Percentiles rank a stretch among this genome's conserved stretches.
Evolutionary conservation across 2,888 invertebrate genomes (phyloP).

Genomic region (Lithophane ornitopus): DNA sequence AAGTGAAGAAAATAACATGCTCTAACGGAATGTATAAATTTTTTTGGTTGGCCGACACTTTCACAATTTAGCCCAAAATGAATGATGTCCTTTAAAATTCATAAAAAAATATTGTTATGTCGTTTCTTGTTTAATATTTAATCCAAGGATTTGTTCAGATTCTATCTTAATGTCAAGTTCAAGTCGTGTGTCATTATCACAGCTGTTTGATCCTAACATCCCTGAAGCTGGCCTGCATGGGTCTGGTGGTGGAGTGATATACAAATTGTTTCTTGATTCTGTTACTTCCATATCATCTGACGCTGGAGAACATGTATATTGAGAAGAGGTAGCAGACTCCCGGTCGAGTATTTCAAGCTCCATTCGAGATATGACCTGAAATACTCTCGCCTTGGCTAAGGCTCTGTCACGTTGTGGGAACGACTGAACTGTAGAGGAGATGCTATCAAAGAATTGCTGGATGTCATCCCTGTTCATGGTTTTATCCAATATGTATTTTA

Average conservation of each 20-base stretch:
- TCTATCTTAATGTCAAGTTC: constrained; percentile 13
- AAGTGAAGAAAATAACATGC: too few species aligned
- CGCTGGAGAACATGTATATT: neutral
- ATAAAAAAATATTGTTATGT: neutral
- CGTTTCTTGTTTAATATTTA: constrained; percentile 11
- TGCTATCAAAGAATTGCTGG: constrained; percentile 29
- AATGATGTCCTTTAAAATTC: too few species aligned
- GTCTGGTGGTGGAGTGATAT: constrained; percentile 5
- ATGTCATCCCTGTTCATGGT: constrained; percentile 4
- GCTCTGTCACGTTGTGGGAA: constrained; percentile 14
- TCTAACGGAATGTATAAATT: too few species aligned
- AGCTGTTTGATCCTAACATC: neutral
- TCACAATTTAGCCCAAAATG: too few species aligned
- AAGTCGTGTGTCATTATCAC: neutral
- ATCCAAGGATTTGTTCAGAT: neutral
- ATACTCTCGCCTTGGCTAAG: constrained; percentile 20
- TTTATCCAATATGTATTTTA: constrained; percentile 28
- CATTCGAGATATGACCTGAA: constrained; percentile 32
- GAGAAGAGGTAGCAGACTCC: neutral
- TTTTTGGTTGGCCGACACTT: too few species aligned
- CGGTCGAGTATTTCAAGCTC: constrained; percentile 16
- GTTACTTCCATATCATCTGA: neutral
- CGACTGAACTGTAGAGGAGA: neutral
- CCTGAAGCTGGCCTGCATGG: neutral
- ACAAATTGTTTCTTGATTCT: neutral